Conservation (phyloP, 2,797 vertebrate genomes). For the Cephalopachus bancanus region DNA sequence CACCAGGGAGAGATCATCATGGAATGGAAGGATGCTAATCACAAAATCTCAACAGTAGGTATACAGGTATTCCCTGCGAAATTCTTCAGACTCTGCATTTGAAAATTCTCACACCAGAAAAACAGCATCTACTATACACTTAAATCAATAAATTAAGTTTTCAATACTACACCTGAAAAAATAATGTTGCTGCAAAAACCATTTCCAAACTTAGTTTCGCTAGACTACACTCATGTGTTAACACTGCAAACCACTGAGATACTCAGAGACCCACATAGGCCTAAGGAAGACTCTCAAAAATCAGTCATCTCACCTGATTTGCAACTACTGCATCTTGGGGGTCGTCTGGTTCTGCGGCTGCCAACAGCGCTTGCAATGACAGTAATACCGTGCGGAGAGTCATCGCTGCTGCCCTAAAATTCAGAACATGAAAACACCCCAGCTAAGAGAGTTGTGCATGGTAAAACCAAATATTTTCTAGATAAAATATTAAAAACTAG, state of each 20-base stretch:
- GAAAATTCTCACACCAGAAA: background rate
- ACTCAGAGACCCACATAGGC: background rate
- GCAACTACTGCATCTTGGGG: constrained; percentile 99
- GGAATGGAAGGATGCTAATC: background rate
- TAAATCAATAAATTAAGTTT: background rate
- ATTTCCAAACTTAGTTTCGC: constrained; percentile 53
- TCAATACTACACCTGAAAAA: constrained; percentile 11
- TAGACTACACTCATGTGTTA: background rate
- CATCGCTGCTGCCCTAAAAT: constrained; percentile 98
- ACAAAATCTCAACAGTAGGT: background rate
- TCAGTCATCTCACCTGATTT: constrained; percentile 93
- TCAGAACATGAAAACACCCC: constrained; percentile 74
- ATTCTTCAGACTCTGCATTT: constrained; percentile 10
- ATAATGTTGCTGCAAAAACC: constrained; percentile 8
- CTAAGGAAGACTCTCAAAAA: background rate
- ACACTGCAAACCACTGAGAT: background rate
- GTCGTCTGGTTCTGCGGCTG: constrained; percentile 98
- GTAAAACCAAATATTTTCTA: constrained; percentile 6
- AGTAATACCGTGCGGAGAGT: constrained; percentile 98
- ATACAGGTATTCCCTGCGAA: background rate
- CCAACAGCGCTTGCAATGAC: constrained; percentile 98
- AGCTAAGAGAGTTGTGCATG: constrained; percentile 11
- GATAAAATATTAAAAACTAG: background rate
- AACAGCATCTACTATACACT: background rate
- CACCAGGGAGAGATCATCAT: background rate